phyloP scores from a whole-genome alignment of 2,888 invertebrate species.

The Cataglyphis cursor region DNA sequence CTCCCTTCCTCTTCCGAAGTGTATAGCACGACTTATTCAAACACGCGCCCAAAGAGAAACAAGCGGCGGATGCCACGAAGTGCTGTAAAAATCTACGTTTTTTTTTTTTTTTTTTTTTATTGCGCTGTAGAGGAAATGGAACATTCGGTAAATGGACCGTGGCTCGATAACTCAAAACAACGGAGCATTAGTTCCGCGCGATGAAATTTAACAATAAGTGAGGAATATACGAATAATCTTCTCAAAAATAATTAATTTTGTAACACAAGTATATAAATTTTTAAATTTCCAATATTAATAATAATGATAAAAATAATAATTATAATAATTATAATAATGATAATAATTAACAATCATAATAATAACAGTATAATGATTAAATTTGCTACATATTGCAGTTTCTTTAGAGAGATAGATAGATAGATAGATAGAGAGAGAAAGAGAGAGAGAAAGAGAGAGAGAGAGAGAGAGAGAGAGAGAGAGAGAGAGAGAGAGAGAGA shows the following conservation, averaged over 20 bases:
- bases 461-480: no score
- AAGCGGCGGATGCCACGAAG: conserved; percentile 58
- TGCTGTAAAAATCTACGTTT: conserved; percentile 48
- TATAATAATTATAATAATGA: background rate
- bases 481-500: no score
- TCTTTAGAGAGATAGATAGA: background rate
- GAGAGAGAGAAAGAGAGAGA: no score
- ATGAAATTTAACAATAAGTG: background rate
- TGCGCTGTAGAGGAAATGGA: conserved; percentile 58
- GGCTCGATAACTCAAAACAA: conserved; percentile 34
- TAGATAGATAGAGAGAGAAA: background rate
- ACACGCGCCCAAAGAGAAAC: conserved; percentile 68
- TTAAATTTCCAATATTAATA: background rate
- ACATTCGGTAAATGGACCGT: conserved; percentile 70
- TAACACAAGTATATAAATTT: background rate
- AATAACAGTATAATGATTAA: conserved; percentile 4
- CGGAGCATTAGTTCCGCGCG: background rate
- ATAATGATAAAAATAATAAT: background rate
- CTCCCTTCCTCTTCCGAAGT: conserved; percentile 48
- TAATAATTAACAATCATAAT: background rate
- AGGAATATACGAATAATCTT: background rate
- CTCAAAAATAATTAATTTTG: conserved; percentile 11
- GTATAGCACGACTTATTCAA: conserved; percentile 67
- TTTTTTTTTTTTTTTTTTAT: conserved; percentile 60
- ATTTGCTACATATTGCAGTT: background rate